Percentiles rank a stretch among this genome's conserved stretches.
phyloP scores from a whole-genome alignment of 2,113 vertebrate species.

The Abramis brama region DNA sequence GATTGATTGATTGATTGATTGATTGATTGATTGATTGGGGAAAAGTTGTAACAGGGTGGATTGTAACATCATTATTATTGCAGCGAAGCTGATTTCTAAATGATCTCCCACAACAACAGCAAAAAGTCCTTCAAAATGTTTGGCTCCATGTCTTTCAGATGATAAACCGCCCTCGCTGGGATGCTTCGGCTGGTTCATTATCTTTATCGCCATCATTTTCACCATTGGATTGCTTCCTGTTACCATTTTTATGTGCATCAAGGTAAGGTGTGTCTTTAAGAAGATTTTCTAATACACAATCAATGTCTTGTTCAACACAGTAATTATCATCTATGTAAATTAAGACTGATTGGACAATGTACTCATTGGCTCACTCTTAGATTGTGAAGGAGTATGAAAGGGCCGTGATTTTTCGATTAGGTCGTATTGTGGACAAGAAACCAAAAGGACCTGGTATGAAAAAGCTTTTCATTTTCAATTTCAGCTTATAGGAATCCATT shows the following conservation, averaged over 20 bases:
- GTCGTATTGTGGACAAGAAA: slow-evolving; percentile 80
- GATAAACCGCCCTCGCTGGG: slow-evolving; percentile 70
- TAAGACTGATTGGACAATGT: neutral
- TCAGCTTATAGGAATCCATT: neutral
- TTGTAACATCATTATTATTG: too few relatives aligned
- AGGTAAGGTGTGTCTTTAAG: slow-evolving; percentile 70
- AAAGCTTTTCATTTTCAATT: neutral
- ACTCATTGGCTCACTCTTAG: slow-evolving; percentile 61
- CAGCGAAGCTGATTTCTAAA: too few relatives aligned
- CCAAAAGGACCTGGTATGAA: slow-evolving; percentile 86
- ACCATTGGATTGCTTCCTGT: slow-evolving; percentile 79
- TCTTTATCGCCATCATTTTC: slow-evolving; percentile 79
- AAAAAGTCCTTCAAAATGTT: neutral
- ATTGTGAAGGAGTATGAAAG: slow-evolving; percentile 87
- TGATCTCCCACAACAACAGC: neutral
- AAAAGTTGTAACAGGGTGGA: too few relatives aligned
- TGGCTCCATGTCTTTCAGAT: slow-evolving; percentile 64
- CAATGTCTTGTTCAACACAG: neutral
- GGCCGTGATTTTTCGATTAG: slow-evolving; percentile 87
- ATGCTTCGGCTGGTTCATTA: slow-evolving; percentile 82
- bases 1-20: too few relatives aligned
- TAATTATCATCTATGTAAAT: neutral
- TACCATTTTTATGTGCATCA: slow-evolving; percentile 83
- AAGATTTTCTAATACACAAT: neutral
- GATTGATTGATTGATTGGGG: too few relatives aligned